These are phyloP conservation scores for Caenorhabditis latens DNA, from an alignment of 1,140 invertebrate species.

Conservation along the genomic window DNA sequence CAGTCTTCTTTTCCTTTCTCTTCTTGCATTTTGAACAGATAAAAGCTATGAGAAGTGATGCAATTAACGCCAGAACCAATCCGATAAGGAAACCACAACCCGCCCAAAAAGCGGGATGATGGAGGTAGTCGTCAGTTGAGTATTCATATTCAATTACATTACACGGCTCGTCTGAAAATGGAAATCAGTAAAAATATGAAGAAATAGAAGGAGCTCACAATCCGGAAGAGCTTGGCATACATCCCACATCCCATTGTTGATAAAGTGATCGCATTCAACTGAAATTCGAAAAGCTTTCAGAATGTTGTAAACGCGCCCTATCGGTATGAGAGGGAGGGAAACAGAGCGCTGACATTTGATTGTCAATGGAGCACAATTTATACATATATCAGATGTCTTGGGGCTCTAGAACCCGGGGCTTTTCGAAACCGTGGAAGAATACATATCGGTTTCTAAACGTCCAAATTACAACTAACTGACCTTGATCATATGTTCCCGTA, in stretches of 20 bases:
- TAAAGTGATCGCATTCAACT: background rate
- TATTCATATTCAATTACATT: background rate
- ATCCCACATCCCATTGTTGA: conserved; percentile 17
- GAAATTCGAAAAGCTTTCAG: background rate
- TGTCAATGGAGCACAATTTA: no score
- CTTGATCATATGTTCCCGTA: no score
- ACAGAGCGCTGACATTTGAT: no score
- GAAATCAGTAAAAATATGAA: background rate
- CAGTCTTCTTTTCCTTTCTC: background rate
- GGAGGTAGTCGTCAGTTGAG: conserved; percentile 5
- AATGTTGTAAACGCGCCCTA: background rate
- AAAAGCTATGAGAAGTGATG: background rate
- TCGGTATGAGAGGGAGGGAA: no score
- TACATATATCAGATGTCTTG: no score
- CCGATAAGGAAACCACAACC: conserved; percentile 11
- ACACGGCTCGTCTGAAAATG: background rate
- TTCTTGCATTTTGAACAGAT: background rate
- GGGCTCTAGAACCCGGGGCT: no score
- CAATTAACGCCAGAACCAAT: background rate
- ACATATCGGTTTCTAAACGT: no score
- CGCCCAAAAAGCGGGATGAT: background rate
- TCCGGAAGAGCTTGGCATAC: background rate
- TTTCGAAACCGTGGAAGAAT: no score
- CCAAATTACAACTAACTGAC: no score
- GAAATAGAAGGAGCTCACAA: background rate